Conservation (phyloP, 2,888 invertebrate genomes). For the Lepidocyrtinus sp. region DNA sequence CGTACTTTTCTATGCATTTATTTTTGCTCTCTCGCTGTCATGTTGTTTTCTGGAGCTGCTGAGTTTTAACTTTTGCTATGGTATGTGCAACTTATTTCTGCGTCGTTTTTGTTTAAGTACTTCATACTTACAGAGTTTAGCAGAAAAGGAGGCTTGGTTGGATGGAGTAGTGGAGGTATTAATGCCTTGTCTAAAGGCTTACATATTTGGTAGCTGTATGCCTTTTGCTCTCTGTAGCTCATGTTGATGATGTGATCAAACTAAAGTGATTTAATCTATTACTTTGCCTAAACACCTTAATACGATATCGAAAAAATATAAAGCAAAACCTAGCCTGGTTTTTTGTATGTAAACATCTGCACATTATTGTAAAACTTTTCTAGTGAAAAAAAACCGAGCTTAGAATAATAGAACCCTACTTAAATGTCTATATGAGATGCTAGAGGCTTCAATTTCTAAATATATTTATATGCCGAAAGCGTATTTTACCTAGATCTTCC, state of each 20-base stretch:
- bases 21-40: constrained; percentile 16
- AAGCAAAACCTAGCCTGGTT: background rate
- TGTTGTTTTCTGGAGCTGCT: background rate
- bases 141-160: background rate
- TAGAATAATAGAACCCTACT: constrained; percentile 7
- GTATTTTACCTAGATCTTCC: constrained; percentile 48
- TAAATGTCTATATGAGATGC: background rate
- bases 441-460: background rate
- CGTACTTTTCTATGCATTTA: constrained; percentile 11
- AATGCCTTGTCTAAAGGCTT: constrained; percentile 29
- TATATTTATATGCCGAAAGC: constrained; percentile 21
- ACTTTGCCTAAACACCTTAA: constrained; percentile 17
- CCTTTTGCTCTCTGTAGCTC: background rate
- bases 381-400: background rate
- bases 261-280: constrained; percentile 42
- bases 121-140: too few relatives aligned
- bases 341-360: constrained; percentile 24
- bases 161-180: constrained; percentile 32
- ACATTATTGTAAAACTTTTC: background rate
- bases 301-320: background rate
- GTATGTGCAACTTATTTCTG: background rate
- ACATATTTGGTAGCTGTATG: constrained; percentile 29
- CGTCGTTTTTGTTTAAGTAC: background rate
- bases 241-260: constrained; percentile 36
- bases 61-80: background rate